These are phyloP conservation scores for Trachurus trachurus DNA, from an alignment of 2,797 vertebrate species.

Conservation along the genomic window DNA sequence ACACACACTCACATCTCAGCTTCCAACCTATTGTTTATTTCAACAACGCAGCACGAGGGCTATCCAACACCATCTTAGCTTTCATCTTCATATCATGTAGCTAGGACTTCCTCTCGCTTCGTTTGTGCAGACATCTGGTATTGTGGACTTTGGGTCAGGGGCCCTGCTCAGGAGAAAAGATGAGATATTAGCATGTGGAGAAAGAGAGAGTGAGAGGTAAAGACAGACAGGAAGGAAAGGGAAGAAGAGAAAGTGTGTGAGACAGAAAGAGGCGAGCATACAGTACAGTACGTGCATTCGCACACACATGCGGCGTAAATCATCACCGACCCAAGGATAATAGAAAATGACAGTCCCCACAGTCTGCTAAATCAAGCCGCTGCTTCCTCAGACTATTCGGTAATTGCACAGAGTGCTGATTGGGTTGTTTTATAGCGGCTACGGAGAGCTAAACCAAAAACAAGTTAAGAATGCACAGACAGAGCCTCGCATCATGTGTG, in stretches of 20 bases:
- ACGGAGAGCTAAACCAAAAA: constrained; percentile 63
- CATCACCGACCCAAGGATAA: constrained; percentile 78
- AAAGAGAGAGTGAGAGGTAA: constrained; percentile 54
- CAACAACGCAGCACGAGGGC: constrained; percentile 46
- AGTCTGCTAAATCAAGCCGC: constrained; percentile 80
- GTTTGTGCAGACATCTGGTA: constrained; percentile 79
- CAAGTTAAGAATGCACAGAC: constrained; percentile 52
- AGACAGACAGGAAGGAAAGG: constrained; percentile 65
- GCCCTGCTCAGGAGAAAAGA: constrained; percentile 59
- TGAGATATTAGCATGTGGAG: constrained; percentile 76
- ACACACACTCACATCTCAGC: constrained; percentile 13
- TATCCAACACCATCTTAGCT: constrained; percentile 69
- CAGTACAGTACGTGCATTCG: constrained; percentile 43
- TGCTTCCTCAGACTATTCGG: constrained; percentile 75
- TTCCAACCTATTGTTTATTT: constrained; percentile 70
- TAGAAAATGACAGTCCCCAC: constrained; percentile 79
- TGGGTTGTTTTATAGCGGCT: constrained; percentile 72
- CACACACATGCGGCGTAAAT: constrained; percentile 75
- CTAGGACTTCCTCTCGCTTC: constrained; percentile 65
- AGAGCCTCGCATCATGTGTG: constrained; percentile 27
- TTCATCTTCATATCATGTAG: constrained; percentile 72
- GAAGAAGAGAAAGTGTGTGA: constrained; percentile 66
- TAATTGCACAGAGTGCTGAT: constrained; percentile 82
- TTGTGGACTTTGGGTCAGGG: constrained; percentile 68
- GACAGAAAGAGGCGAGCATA: constrained; percentile 53